These are phyloP conservation scores for Ichneumoninae sp. DNA, from an alignment of 2,888 invertebrate species.

Conservation along the genomic window DNA sequence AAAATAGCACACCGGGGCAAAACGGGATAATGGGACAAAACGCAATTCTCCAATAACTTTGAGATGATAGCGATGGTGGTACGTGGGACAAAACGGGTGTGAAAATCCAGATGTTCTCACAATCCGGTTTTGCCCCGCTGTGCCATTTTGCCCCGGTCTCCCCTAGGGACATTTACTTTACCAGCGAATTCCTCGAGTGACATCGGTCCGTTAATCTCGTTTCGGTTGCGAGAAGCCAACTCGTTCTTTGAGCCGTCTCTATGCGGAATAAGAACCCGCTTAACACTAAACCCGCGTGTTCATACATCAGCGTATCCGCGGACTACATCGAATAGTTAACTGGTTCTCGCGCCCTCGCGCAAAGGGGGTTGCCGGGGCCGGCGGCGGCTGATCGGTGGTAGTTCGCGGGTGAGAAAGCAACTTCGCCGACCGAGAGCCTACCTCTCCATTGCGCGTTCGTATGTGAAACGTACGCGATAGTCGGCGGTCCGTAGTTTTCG, in stretches of 20 bases:
- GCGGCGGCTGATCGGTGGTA: slow-evolving; percentile 57
- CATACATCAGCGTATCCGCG: slow-evolving; percentile 57
- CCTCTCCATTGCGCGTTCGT: slow-evolving; percentile 11
- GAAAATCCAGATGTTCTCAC: too few species aligned
- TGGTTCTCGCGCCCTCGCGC: slow-evolving; percentile 74
- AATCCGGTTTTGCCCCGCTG: too few species aligned
- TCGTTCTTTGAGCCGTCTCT: neutral
- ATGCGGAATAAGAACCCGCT: slow-evolving; percentile 19
- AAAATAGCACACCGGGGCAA: too few species aligned
- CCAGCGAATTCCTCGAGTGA: slow-evolving; percentile 53
- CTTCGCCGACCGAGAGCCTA: slow-evolving; percentile 65
- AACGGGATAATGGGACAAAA: too few species aligned
- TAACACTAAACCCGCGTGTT: slow-evolving; percentile 21
- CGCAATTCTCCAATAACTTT: too few species aligned
- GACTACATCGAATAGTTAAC: slow-evolving; percentile 78
- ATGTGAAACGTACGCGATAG: slow-evolving; percentile 59
- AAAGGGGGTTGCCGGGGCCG: neutral
- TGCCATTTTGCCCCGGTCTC: too few species aligned
- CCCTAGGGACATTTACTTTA: neutral
- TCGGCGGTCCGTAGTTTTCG: slow-evolving; percentile 56
- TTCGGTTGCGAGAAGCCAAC: slow-evolving; percentile 56
- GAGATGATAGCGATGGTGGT: too few species aligned
- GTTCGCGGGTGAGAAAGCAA: slow-evolving; percentile 72
- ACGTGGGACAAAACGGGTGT: too few species aligned
- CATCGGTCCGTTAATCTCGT: slow-evolving; percentile 73